Conservation (phyloP, 2,797 vertebrate species). For the Hybognathus amarus region DNA sequence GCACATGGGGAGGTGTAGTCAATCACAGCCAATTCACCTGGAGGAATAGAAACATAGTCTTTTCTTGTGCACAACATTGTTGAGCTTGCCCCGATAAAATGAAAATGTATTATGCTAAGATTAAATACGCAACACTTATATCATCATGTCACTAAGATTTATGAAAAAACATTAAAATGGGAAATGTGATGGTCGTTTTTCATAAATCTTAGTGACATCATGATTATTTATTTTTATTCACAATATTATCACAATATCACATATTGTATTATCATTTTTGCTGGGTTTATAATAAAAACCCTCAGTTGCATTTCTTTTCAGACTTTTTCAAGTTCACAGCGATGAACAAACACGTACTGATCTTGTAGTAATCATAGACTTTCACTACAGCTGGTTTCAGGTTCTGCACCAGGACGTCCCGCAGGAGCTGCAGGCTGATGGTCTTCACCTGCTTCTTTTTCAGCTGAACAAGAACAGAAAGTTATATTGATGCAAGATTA, state of each 20-base stretch:
- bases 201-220: too few species aligned
- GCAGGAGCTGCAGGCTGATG: slow-evolving; percentile 62
- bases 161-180: slow-evolving; percentile 5
- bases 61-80: background rate
- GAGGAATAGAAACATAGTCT: slow-evolving; percentile 24
- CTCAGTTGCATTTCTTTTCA: background rate
- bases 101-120: background rate
- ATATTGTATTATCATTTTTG: background rate
- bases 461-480: slow-evolving; percentile 64
- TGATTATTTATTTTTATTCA: background rate
- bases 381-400: slow-evolving; percentile 75
- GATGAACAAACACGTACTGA: slow-evolving; percentile 65
- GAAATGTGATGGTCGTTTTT: too few species aligned
- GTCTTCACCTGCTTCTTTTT: slow-evolving; percentile 52
- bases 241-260: too few species aligned
- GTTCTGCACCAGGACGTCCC: slow-evolving; percentile 70
- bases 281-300: background rate
- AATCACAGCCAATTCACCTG: slow-evolving; percentile 71
- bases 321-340: background rate
- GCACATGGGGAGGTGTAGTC: slow-evolving; percentile 75
- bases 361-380: slow-evolving; percentile 81
- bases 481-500: background rate
- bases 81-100: background rate
- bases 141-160: background rate
- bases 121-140: background rate